Conservation (phyloP, 2,113 vertebrate species). For the Pseudopipra pipra region DNA sequence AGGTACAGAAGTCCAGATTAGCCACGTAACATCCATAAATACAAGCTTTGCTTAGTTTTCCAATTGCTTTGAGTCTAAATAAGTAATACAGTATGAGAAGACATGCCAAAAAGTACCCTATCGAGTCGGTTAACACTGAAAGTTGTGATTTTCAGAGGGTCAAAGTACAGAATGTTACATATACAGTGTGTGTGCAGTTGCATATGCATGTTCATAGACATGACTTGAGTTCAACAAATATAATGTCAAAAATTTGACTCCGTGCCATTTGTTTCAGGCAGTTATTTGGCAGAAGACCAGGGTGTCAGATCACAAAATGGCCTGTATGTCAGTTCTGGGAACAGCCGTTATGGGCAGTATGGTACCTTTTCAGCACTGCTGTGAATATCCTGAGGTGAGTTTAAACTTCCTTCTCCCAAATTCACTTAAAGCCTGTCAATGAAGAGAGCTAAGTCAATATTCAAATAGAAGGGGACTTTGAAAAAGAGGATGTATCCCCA, state of each 20-base stretch:
- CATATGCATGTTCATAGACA: slow-evolving; percentile 62
- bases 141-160: slow-evolving; percentile 40
- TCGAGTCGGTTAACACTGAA: background rate
- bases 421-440: background rate
- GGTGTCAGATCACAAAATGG: slow-evolving; percentile 87
- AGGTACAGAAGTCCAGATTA: background rate
- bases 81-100: background rate
- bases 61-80: background rate
- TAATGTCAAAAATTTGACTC: slow-evolving; percentile 75
- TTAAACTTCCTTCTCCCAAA: slow-evolving; percentile 18
- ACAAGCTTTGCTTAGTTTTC: background rate
- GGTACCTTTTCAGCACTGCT: slow-evolving; percentile 82
- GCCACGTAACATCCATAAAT: background rate
- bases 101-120: background rate
- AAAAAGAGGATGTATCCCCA: background rate
- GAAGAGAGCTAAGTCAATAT: background rate
- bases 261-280: slow-evolving; percentile 83
- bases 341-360: slow-evolving; percentile 81
- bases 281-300: slow-evolving; percentile 92
- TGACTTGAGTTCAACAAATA: slow-evolving; percentile 67
- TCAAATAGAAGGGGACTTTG: background rate
- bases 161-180: slow-evolving; percentile 68
- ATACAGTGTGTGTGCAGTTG: slow-evolving; percentile 49
- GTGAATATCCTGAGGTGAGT: slow-evolving; percentile 86
- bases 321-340: slow-evolving; percentile 90